Evolutionary conservation across 2,888 invertebrate species (phyloP).

Genomic region (Boloria selene): DNA sequence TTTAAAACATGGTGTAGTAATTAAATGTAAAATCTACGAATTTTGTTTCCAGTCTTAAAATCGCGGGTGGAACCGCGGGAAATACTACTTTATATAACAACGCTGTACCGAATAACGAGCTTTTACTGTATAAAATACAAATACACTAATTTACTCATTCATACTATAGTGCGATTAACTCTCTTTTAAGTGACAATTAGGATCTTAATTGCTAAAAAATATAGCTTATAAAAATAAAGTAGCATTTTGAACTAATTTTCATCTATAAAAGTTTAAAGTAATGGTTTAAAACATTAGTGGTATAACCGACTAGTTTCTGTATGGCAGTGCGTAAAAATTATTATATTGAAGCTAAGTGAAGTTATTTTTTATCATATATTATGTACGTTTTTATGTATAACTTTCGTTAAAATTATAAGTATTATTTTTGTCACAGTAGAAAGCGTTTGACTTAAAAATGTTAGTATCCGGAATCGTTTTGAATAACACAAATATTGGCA

Average conservation of each 20-base stretch:
- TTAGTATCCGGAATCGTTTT: slow-evolving; percentile 58
- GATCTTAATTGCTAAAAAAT: background rate
- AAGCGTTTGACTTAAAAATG: slow-evolving; percentile 46
- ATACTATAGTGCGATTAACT: background rate
- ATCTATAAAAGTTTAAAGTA: slow-evolving; percentile 57
- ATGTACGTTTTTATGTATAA: too few relatives aligned
- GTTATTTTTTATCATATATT: too few relatives aligned
- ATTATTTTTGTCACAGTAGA: slow-evolving; percentile 26
- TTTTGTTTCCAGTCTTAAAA: too few relatives aligned
- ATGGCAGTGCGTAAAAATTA: too few relatives aligned
- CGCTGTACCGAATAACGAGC: too few relatives aligned
- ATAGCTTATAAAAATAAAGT: background rate
- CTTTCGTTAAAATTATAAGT: slow-evolving; percentile 26
- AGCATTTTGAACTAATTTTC: slow-evolving; percentile 54
- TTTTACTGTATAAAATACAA: too few relatives aligned
- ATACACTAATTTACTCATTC: background rate
- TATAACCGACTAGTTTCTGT: slow-evolving; percentile 5
- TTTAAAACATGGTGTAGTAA: too few relatives aligned
- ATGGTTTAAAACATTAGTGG: slow-evolving; percentile 12
- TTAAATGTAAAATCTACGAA: too few relatives aligned
- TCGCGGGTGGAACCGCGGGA: too few relatives aligned
- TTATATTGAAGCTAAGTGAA: too few relatives aligned
- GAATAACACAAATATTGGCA: slow-evolving; percentile 65
- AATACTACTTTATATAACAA: too few relatives aligned
- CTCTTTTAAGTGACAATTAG: background rate